Conservation (phyloP, 1,140 invertebrate species). For the Sarcophaga bullata region DNA sequence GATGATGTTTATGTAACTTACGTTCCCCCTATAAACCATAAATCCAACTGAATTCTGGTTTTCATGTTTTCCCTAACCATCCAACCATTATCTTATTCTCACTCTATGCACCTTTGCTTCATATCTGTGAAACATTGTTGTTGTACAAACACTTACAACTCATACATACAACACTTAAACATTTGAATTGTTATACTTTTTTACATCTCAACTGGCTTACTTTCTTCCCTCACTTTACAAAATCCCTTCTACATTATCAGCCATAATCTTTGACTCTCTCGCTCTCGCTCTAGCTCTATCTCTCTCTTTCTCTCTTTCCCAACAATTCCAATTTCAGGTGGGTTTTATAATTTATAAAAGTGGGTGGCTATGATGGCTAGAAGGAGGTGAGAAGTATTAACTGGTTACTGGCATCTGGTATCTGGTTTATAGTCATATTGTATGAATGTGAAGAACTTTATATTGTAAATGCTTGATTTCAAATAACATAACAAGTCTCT, state of each 20-base stretch:
- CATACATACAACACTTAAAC: neutral
- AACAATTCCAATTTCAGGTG: neutral
- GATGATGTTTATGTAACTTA: neutral
- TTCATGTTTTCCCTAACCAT: constrained; percentile 1
- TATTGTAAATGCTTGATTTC: neutral
- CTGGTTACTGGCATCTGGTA: neutral
- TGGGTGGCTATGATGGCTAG: no score
- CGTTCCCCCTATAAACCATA: neutral
- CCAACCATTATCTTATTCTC: neutral
- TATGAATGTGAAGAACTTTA: neutral
- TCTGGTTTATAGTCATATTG: no score
- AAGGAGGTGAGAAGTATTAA: neutral
- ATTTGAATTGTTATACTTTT: neutral
- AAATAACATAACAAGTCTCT: neutral
- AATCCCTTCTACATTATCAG: neutral
- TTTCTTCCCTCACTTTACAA: neutral
- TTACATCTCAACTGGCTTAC: neutral
- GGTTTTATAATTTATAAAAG: neutral
- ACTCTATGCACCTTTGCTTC: neutral
- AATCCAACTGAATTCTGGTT: neutral
- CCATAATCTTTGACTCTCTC: neutral
- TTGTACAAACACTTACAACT: constrained; percentile 15
- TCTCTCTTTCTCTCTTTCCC: neutral
- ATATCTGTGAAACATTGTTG: neutral
- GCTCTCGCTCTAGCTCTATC: neutral